Evolutionary conservation across 2,888 invertebrate species (phyloP).

Genomic region (Aleiodes leptofemur): DNA sequence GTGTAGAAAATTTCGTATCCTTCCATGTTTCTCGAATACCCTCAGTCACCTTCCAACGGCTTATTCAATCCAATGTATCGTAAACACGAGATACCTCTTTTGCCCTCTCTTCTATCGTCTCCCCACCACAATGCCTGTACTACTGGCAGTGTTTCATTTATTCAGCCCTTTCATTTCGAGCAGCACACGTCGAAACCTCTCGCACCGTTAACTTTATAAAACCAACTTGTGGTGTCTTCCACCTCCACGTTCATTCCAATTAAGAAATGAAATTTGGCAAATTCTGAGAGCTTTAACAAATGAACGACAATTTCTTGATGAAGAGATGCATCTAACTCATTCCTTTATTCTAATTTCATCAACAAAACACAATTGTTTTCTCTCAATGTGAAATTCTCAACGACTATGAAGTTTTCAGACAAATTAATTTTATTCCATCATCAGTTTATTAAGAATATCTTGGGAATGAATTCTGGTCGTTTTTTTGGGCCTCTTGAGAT

Average conservation of each 20-base stretch:
- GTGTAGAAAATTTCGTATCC: neutral
- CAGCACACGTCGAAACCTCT: conserved; percentile 41
- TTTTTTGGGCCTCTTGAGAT: too few species aligned
- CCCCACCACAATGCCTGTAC: neutral
- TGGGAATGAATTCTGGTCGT: too few species aligned
- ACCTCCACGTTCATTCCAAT: conserved; percentile 30
- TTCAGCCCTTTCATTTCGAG: conserved; percentile 21
- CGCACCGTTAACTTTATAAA: conserved; percentile 45
- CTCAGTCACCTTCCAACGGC: conserved; percentile 18
- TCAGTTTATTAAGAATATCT: too few species aligned
- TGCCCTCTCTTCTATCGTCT: neutral
- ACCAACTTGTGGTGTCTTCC: conserved; percentile 19
- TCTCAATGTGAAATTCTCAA: neutral
- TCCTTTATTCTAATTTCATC: neutral
- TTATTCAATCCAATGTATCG: conserved; percentile 44
- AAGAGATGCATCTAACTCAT: neutral
- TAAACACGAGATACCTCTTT: conserved; percentile 21
- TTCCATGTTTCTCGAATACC: neutral
- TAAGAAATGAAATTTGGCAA: conserved; percentile 39
- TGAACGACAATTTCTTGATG: conserved; percentile 13
- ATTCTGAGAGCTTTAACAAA: conserved; percentile 2
- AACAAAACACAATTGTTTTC: neutral
- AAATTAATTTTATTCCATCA: too few species aligned
- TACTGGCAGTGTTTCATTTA: conserved; percentile 29
- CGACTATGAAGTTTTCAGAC: too few species aligned